These are phyloP conservation scores for Forbesichthys agassizii DNA, from an alignment of 2,113 vertebrate genomes.

Conservation along the genomic window DNA sequence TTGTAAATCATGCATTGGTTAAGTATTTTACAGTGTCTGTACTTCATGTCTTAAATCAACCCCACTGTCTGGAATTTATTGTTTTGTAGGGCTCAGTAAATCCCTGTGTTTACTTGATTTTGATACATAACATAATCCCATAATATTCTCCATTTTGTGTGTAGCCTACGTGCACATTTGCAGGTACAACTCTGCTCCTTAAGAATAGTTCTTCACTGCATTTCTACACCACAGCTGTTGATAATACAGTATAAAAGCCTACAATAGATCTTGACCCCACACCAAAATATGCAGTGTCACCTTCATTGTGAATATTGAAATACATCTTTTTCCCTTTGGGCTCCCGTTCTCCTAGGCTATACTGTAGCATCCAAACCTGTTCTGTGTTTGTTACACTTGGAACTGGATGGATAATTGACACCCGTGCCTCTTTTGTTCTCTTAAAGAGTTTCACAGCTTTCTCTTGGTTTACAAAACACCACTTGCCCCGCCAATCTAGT, in stretches of 20 bases:
- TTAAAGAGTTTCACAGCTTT: neutral
- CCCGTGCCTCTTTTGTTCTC: neutral
- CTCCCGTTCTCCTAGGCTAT: neutral
- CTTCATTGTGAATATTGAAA: neutral
- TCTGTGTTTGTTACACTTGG: conserved; percentile 1
- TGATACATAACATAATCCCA: neutral
- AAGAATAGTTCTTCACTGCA: conserved; percentile 13
- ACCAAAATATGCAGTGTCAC: neutral
- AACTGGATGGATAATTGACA: conserved; percentile 1
- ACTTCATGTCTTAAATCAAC: neutral
- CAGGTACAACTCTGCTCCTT: too few relatives aligned
- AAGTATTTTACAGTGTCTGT: too few relatives aligned
- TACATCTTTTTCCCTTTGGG: neutral
- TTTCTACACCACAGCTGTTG: neutral
- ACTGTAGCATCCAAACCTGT: neutral
- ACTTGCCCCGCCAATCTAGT: neutral
- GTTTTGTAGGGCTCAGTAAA: neutral
- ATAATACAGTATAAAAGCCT: neutral
- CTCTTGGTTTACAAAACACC: neutral
- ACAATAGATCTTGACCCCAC: neutral
- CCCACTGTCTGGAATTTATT: neutral
- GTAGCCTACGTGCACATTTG: conserved; percentile 1
- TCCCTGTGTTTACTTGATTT: too few relatives aligned
- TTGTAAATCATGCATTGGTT: too few relatives aligned
- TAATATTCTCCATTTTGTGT: neutral